These are phyloP conservation scores for Agraylea sexmaculata DNA, from an alignment of 1,140 invertebrate species.

Conservation along the genomic window DNA sequence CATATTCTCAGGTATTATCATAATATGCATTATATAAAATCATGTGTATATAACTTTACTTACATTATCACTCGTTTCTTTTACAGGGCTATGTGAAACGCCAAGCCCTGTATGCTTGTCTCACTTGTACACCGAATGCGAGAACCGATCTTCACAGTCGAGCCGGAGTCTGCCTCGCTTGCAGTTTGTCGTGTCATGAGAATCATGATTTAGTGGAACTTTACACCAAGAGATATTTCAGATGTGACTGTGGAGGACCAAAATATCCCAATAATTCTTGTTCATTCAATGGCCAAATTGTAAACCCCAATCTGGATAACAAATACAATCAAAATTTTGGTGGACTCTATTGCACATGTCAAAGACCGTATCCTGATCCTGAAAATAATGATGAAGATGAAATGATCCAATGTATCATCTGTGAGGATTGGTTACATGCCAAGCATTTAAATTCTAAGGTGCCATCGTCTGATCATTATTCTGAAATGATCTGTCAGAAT, in stretches of 20 bases:
- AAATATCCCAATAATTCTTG: slow-evolving; percentile 67
- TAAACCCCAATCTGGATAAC: slow-evolving; percentile 59
- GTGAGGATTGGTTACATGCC: slow-evolving; percentile 97
- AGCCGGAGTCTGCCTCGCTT: slow-evolving; percentile 89
- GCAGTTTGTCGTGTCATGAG: slow-evolving; percentile 89
- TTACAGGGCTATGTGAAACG: slow-evolving; percentile 83
- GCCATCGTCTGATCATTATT: slow-evolving; percentile 50
- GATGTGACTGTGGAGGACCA: slow-evolving; percentile 93
- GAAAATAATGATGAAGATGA: slow-evolving; percentile 69
- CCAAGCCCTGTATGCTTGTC: slow-evolving; percentile 91
- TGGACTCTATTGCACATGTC: slow-evolving; percentile 86
- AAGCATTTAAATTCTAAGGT: slow-evolving; percentile 57
- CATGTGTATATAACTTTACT: too few species aligned
- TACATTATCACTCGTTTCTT: too few species aligned
- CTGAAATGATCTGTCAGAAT: slow-evolving; percentile 65
- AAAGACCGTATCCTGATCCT: slow-evolving; percentile 90
- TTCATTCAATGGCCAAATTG: slow-evolving; percentile 58
- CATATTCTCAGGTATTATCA: slow-evolving; percentile 65
- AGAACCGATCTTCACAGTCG: slow-evolving; percentile 41
- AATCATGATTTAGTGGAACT: slow-evolving; percentile 92
- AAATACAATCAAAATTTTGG: slow-evolving; percentile 92
- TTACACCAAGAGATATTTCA: slow-evolving; percentile 93
- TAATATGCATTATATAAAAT: too few species aligned
- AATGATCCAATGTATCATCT: slow-evolving; percentile 94
- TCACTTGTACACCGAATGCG: slow-evolving; percentile 67